Base-by-base conservation (phyloP, 2,888 invertebrate species). In the Apamea epomidion region DNA sequence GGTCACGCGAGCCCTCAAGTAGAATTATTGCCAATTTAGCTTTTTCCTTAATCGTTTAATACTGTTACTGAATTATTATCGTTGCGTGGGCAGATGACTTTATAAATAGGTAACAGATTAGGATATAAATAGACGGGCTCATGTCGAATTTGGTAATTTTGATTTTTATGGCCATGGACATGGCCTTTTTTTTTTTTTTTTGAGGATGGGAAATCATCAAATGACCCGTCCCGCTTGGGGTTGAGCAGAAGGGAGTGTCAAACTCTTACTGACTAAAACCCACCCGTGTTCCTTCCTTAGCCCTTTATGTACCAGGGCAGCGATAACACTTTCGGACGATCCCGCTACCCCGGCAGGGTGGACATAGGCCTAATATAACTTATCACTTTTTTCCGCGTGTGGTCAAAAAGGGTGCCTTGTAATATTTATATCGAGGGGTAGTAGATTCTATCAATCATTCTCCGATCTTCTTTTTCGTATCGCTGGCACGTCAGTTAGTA, bases 41-140 rank as follows among this genome's bases (percentile, higher is more conserved):
- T 74, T 85, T 74, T 74, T 29, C 74, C 62, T 64, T 75, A 87
- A 81, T 87, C 88, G 64, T 86, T 87, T 87, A 84, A 85, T 80
- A 80, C 76, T 58, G 75, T 76, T 76, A 76, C 64, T 68, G 37
- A 76, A 84, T 79, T 85, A 76, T 76, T 84, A 68, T 68, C 67
- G 42, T 75, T 32, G 84, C 76, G 80, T 74, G 76, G 71, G 75
- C 74, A 73, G 74, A 80, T 77, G 62, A 70, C 69, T 70, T 86
- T 77, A 65, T 72, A 80, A 62, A 64, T 25, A n/a, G n/a, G n/a
- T n/a, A 79, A 67, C 51, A 78, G 42, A 67, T 80, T 76, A 65
- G 42, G 67, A 0, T 74, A 83, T 32, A 82, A 77, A 78, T 71
- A 77, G 83, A 78, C 25, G 29, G 69, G n/a, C 45, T 65, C 29